Percentiles rank a stretch among this genome's conserved stretches.
Evolutionary conservation across 1,140 invertebrate genomes (phyloP).

Genomic region (Pseudomyrmex sp.): DNA sequence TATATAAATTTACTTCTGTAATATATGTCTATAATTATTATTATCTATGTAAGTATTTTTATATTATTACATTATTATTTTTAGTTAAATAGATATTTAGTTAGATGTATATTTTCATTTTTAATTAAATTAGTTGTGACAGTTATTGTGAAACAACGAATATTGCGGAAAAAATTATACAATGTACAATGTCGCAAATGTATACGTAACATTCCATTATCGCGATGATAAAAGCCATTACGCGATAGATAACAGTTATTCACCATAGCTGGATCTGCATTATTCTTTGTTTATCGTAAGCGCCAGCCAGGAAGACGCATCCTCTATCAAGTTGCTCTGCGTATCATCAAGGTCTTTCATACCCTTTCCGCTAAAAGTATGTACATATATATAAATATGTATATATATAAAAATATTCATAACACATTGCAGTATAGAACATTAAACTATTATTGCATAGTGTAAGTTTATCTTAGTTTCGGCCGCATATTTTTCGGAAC

Average conservation of each 20-base stretch:
- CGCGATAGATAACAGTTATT: too few species aligned
- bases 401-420: background rate
- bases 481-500: background rate
- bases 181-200: background rate
- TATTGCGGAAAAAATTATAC: conserved; percentile 6
- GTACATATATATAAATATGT: conserved; percentile 11
- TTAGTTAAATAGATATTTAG: background rate
- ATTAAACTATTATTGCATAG: background rate
- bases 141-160: background rate
- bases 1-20: background rate
- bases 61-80: background rate
- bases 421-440: background rate
- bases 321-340: conserved; percentile 27
- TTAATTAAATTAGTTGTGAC: background rate
- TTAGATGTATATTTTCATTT: background rate
- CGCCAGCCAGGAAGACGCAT: background rate
- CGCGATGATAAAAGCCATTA: background rate
- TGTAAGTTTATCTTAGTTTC: background rate
- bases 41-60: too few species aligned
- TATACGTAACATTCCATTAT: background rate
- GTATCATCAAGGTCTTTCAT: background rate
- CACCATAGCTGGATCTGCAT: too few species aligned
- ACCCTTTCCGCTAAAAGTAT: conserved; percentile 1
- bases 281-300: background rate
- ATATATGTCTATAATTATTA: background rate